Evolutionary conservation across 2,888 invertebrate species (phyloP), one percentile per base, ranked within the genome.

Genomic region (Drepana falcataria): DNA sequence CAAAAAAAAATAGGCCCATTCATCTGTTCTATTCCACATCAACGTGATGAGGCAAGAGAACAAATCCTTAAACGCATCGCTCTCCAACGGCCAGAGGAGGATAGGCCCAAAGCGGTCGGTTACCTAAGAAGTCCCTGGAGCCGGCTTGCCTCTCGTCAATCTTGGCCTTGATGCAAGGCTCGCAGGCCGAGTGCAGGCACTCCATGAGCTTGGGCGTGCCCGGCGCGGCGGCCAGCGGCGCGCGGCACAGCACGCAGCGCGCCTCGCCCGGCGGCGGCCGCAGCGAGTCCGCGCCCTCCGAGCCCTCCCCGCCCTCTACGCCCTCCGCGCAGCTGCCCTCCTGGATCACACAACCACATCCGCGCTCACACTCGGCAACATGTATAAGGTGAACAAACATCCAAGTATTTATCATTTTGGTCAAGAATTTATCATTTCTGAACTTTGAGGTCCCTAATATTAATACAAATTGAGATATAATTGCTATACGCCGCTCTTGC

Each of bases 171-270:
- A 96, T 88, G 85, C 97, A 97, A 60, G 93, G 91, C 55, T 94
- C 92, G 81, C 97, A 98, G 58, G 95, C 94, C 53, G 96, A 95
- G 83, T 98, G 97, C 65, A 98, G 92, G 81, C 97, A 98, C 85
- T 96, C 96, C 75, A 98, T 90, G 58, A 97, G 92, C 87, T 96
- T 96, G 44, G 97, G 96, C 53, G 85, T 87, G 69, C 91, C 91
- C 2, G 87, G 87, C n/a, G 80, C 69, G 52, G 71, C 74, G 55
- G 81, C 71, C 37, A 91, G 83, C 59, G 75, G 58, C 33, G 68
- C 63, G 54, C 67, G 64, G 75, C 93, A 93, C 75, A 91, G 88
- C 59, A 92, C 92, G 75, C 93, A 93, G 78, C 92, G 93, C 58
- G 76, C 71, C 9, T 75, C 73, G 40, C 68, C 57, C n/a, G 44